These are phyloP conservation scores for Dicaeum eximium DNA, from an alignment of 2,113 vertebrate genomes.

Conservation along the genomic window DNA sequence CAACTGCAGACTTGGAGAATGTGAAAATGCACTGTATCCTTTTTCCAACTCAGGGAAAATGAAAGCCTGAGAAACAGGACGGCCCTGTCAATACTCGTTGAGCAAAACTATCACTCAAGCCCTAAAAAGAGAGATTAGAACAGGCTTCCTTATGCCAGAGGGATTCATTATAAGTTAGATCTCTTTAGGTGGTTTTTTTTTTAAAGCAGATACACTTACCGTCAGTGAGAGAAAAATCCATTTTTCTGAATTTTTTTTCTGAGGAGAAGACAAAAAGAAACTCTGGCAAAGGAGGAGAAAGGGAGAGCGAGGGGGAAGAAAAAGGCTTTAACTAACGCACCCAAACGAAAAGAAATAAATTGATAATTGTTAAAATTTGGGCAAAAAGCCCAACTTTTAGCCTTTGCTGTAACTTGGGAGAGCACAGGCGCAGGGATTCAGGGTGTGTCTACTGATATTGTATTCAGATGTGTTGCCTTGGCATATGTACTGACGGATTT, in stretches of 20 bases:
- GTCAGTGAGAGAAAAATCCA: constrained; percentile 8
- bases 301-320: neutral
- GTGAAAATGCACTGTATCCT: constrained; percentile 79
- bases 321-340: neutral
- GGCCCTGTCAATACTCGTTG: constrained; percentile 69
- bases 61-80: constrained; percentile 76
- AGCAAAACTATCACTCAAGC: constrained; percentile 72
- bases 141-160: constrained; percentile 65
- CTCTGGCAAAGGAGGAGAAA: neutral
- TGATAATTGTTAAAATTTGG: constrained; percentile 34
- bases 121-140: constrained; percentile 72
- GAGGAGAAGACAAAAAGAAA: constrained; percentile 3
- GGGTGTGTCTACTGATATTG: constrained; percentile 81
- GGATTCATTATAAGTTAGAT: constrained; percentile 68
- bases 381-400: constrained; percentile 50
- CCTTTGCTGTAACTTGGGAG: constrained; percentile 58
- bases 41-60: constrained; percentile 69
- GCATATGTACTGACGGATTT: constrained; percentile 77
- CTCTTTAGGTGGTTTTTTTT: constrained; percentile 51
- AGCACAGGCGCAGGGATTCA: constrained; percentile 63
- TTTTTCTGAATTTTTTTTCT: constrained; percentile 14
- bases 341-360: neutral
- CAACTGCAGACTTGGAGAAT: constrained; percentile 81
- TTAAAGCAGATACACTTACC: constrained; percentile 21
- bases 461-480: constrained; percentile 82